These are phyloP conservation scores for Tillus elongatus DNA, from an alignment of 2,888 invertebrate genomes.

Conservation along the genomic window DNA sequence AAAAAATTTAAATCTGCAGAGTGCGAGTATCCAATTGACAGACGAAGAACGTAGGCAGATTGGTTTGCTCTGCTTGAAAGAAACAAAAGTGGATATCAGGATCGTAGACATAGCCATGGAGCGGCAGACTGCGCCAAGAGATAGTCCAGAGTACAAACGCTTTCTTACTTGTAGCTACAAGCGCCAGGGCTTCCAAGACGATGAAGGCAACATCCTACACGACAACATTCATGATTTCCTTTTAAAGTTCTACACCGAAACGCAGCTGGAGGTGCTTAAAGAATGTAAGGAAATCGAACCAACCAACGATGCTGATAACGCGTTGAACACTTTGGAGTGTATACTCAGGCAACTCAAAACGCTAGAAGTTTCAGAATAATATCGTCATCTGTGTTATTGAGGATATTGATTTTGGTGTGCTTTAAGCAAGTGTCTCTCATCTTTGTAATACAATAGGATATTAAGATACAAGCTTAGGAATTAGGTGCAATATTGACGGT, in stretches of 20 bases:
- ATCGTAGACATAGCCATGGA: not conserved
- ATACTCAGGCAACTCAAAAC: constrained; percentile 11
- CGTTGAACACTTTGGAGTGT: constrained; percentile 17
- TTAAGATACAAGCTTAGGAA: too few species aligned
- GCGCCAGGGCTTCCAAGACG: constrained; percentile 29
- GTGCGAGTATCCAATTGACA: constrained; percentile 1
- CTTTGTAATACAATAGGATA: too few species aligned
- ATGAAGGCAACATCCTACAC: constrained; percentile 28
- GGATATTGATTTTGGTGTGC: too few species aligned
- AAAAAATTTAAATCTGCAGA: too few species aligned
- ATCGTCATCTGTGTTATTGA: too few species aligned
- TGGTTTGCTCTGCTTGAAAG: not conserved
- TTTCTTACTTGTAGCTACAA: constrained; percentile 32
- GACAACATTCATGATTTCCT: constrained; percentile 28
- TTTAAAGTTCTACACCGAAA: constrained; percentile 20
- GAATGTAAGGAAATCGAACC: constrained; percentile 16
- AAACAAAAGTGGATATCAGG: not conserved
- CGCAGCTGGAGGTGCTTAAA: constrained; percentile 15
- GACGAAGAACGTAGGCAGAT: not conserved
- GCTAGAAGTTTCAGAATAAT: constrained; percentile 9
- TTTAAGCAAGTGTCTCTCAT: too few species aligned
- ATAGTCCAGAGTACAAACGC: constrained; percentile 23
- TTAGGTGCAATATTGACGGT: too few species aligned
- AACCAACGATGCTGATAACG: constrained; percentile 16
- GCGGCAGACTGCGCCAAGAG: constrained; percentile 5